Conservation (phyloP, 1,140 invertebrate species). For the Philaenus spumarius region DNA sequence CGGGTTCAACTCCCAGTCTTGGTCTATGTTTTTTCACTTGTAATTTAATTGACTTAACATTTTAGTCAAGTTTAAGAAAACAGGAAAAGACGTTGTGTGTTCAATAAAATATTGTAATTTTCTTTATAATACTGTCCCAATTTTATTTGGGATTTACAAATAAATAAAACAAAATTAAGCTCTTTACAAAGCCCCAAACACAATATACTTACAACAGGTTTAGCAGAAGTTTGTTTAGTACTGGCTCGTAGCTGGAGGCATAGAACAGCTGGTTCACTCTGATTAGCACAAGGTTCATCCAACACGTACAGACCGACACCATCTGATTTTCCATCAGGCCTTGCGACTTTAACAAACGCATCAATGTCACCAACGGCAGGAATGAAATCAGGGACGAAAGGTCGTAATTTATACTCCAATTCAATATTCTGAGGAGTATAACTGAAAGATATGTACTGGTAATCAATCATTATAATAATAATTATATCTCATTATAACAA, state of each 20-base stretch:
- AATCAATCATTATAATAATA: too few relatives aligned
- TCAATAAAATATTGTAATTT: too few relatives aligned
- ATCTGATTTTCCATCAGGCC: conserved; percentile 66
- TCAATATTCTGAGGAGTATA: conserved; percentile 91
- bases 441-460: conserved; percentile 48
- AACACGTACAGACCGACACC: conserved; percentile 76
- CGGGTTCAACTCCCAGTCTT: too few relatives aligned
- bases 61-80: too few relatives aligned
- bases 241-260: conserved; percentile 87
- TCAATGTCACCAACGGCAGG: conserved; percentile 98
- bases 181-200: too few relatives aligned
- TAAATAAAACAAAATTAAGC: too few relatives aligned
- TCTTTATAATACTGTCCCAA: too few relatives aligned
- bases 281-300: conserved; percentile 91
- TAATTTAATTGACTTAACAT: too few relatives aligned
- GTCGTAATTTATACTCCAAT: conserved; percentile 81
- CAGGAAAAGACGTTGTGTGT: too few relatives aligned
- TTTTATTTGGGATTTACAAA: too few relatives aligned
- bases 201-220: conserved; percentile 37
- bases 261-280: conserved; percentile 91
- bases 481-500: not conserved
- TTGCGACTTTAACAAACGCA: conserved; percentile 89
- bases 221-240: conserved; percentile 55
- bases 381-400: conserved; percentile 95
- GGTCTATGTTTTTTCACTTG: too few relatives aligned